Evolutionary conservation across 2,797 vertebrate species (phyloP), one percentile per base, ranked within the genome.

Genomic region (Phylloscopus collybita): DNA sequence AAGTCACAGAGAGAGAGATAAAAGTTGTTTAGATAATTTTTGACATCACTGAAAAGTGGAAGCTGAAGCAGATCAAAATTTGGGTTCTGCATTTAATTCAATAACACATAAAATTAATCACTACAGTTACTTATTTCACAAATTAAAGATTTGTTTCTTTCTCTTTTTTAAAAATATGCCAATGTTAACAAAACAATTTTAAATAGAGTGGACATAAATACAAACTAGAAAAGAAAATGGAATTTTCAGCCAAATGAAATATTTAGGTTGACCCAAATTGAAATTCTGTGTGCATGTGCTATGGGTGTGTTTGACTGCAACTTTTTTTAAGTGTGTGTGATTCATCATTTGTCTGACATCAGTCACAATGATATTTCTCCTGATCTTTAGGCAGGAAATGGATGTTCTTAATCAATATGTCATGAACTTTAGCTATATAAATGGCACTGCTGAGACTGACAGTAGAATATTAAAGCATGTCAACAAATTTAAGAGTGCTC

Each of bases 361-460:
- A 81, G 44, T 88, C 59, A 64, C 60, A 76, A 65, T 0, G 1
- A 81, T 85, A 80, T 84, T 93, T 95, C 66, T 84, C 73, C 65
- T 86, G 51, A 86, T 91, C 32, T 83, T 54, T 53, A n/a, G 59
- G 59, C 57, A 90, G 79, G 87, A 94, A 88, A 94, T 88, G n/a
- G 80, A 79, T 97, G 73, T 79, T 85, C 59, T 86, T 91, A 93
- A 94, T 94, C 92, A 94, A 95, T 90, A 93, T 83, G 87, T 89
- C 91, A 66, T 91, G 91, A 95, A 93, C 89, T 86, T 93, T 79
- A 78, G n/a, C 69, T 84, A 10, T 79, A 94, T 69, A 96, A 94
- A 95, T 69, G 76, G 29, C 82, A 75, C 81, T 86, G 60, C 49
- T 76, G 76, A 84, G 73, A 76, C 82, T 86, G 65, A 62, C 70